These are phyloP conservation scores for Urocyon cinereoargenteus DNA, from an alignment of 2,797 vertebrate genomes.

Conservation along the genomic window DNA sequence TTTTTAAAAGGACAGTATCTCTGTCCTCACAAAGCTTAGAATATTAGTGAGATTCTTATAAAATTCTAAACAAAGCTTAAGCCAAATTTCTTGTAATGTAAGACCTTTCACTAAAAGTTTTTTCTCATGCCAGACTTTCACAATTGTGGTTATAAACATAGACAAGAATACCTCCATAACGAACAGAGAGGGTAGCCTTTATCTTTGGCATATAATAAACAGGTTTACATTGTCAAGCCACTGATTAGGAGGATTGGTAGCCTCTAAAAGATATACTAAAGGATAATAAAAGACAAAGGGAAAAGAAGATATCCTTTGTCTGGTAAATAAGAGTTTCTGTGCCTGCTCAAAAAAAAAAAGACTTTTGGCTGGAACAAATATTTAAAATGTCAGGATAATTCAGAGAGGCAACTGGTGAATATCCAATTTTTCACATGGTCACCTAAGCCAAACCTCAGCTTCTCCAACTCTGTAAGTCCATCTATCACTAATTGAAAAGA, in stretches of 20 bases:
- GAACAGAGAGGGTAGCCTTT: neutral
- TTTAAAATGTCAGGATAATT: slow-evolving; percentile 46
- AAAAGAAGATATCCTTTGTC: neutral
- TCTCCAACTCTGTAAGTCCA: neutral
- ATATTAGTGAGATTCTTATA: neutral
- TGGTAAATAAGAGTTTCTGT: neutral
- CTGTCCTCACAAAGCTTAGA: neutral
- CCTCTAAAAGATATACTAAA: neutral
- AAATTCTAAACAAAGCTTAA: neutral
- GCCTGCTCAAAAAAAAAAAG: neutral
- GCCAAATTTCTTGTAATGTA: neutral
- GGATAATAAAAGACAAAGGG: neutral
- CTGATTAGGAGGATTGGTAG: neutral
- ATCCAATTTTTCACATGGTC: slow-evolving; percentile 47
- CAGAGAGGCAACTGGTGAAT: neutral
- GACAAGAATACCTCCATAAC: neutral
- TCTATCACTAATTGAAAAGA: neutral
- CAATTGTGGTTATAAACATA: neutral
- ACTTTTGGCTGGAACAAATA: neutral
- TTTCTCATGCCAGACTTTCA: neutral
- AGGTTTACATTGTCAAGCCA: neutral
- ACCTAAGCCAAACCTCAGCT: slow-evolving; percentile 13
- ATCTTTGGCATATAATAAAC: neutral
- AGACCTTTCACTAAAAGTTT: neutral
- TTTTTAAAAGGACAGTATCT: neutral